phyloP scores from a whole-genome alignment of 2,888 invertebrate species.

The Cephus sareptanus region DNA sequence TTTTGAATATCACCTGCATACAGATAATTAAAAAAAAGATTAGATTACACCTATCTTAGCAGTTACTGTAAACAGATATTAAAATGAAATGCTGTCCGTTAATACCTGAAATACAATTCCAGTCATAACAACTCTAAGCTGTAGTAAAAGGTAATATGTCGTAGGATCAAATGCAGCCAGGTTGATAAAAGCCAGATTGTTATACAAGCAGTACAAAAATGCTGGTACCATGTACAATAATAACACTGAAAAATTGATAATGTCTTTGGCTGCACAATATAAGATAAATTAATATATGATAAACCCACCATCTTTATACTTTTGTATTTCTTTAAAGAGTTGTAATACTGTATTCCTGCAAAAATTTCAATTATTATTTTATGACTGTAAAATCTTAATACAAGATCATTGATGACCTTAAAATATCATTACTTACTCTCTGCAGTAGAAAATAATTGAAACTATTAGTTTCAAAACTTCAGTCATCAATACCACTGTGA shows the following conservation, averaged over 20 bases:
- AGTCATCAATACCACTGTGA: constrained; percentile 88
- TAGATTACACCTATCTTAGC: background rate
- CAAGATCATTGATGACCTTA: background rate
- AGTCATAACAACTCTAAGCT: constrained; percentile 92
- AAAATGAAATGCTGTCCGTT: background rate
- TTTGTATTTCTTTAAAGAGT: constrained; percentile 47
- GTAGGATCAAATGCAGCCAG: constrained; percentile 93
- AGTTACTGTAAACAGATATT: constrained; percentile 12
- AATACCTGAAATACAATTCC: constrained; percentile 91
- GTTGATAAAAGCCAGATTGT: constrained; percentile 93
- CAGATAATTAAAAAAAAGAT: constrained; percentile 15
- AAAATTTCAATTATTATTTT: constrained; percentile 6
- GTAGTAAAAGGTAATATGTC: constrained; percentile 90
- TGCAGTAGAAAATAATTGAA: constrained; percentile 78
- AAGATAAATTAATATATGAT: constrained; percentile 27
- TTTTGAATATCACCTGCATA: constrained; percentile 84
- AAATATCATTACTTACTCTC: constrained; percentile 69
- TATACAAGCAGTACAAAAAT: constrained; percentile 91
- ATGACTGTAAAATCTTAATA: background rate
- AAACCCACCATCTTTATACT: constrained; percentile 51
- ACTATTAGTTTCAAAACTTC: constrained; percentile 86
- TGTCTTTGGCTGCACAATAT: constrained; percentile 7
- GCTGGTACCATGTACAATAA: constrained; percentile 91
- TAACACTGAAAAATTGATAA: constrained; percentile 72
- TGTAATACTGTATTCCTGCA: constrained; percentile 47